Evolutionary conservation across 2,888 invertebrate species (phyloP).

Genomic region (Dyspetes luteomarginatus): DNA sequence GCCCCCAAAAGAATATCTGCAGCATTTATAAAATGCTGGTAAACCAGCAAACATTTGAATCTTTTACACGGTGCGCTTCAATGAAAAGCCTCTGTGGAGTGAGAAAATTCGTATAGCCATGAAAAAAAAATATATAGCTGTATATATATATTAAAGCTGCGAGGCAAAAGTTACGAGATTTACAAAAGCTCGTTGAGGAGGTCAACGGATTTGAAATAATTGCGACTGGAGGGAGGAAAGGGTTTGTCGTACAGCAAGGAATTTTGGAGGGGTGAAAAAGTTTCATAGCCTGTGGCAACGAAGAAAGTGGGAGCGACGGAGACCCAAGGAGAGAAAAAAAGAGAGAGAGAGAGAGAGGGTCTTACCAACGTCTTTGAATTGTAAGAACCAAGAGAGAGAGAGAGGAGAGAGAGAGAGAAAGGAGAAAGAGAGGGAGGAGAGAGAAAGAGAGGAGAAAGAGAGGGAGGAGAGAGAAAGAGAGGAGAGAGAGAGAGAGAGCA

Average conservation of each 20-base stretch:
- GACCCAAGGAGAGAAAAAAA: background rate
- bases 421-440: background rate
- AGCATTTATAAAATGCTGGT: slow-evolving; percentile 29
- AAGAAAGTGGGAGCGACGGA: no score
- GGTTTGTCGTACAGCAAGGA: background rate
- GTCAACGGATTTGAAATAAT: slow-evolving; percentile 52
- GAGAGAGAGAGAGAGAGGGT: background rate
- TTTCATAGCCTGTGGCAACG: background rate
- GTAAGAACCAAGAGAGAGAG: background rate
- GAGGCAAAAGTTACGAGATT: slow-evolving; percentile 24
- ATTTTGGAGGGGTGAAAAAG: background rate
- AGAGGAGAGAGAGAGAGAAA: background rate
- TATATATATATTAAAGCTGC: no score
- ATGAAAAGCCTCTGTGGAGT: background rate
- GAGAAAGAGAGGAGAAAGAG: no score
- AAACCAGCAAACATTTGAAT: slow-evolving; percentile 46
- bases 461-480: background rate
- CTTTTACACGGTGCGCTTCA: slow-evolving; percentile 28
- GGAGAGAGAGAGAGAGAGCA: background rate
- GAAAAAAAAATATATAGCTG: background rate
- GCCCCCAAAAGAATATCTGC: background rate
- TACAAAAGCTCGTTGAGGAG: slow-evolving; percentile 32
- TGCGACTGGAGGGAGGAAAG: slow-evolving; percentile 7
- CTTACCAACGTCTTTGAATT: no score
- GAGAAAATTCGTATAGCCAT: background rate